These are phyloP conservation scores for Rhineura floridana DNA, from an alignment of 2,113 vertebrate species.

Conservation along the genomic window DNA sequence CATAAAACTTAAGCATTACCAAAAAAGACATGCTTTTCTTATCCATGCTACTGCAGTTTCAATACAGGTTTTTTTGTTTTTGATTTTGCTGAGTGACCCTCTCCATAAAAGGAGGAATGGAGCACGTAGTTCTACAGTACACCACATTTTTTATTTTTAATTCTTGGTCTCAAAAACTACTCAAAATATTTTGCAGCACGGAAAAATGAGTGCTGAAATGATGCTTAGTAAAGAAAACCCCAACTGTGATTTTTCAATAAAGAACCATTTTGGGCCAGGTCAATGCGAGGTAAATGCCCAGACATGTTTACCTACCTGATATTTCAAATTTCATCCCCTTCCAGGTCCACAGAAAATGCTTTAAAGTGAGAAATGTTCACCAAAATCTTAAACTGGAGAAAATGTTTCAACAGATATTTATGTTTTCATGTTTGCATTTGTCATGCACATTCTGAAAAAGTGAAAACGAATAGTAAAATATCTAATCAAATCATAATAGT, in stretches of 20 bases:
- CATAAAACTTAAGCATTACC: not conserved
- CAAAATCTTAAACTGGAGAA: constrained; percentile 65
- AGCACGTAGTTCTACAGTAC: not conserved
- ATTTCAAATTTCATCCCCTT: constrained; percentile 68
- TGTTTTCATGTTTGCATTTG: constrained; percentile 39
- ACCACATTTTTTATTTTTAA: not conserved
- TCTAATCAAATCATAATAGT: not conserved
- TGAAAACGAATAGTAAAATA: constrained; percentile 17
- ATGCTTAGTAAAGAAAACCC: not conserved
- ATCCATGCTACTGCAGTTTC: not conserved
- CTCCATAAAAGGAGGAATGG: not conserved
- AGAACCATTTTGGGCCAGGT: constrained; percentile 57
- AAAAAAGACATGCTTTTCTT: not conserved
- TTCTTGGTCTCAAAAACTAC: not conserved
- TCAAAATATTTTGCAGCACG: constrained; percentile 6
- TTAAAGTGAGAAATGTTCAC: constrained; percentile 63
- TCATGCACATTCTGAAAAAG: constrained; percentile 37
- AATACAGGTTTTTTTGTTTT: not conserved
- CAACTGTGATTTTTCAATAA: not conserved
- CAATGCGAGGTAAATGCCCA: constrained; percentile 69
- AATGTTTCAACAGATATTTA: constrained; percentile 60
- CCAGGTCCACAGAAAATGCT: constrained; percentile 61
- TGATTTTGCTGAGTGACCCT: not conserved
- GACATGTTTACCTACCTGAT: constrained; percentile 65
- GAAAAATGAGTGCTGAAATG: not conserved